phyloP scores from a whole-genome alignment of 2,113 vertebrate genomes.

The Catagonus wagneri region DNA sequence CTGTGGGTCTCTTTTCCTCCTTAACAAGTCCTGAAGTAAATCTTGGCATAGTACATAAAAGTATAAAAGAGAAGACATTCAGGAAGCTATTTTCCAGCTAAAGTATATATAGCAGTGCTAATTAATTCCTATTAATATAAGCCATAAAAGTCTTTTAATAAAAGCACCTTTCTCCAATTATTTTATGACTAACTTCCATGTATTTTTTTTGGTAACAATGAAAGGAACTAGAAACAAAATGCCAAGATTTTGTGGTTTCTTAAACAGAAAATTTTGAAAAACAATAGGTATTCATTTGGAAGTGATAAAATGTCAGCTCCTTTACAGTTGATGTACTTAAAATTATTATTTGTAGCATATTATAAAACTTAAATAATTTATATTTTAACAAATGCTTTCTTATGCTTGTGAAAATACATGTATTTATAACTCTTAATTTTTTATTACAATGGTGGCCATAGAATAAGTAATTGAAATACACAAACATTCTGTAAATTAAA shows the following conservation, averaged over 20 bases:
- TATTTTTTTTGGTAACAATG: conserved; percentile 2
- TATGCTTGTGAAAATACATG: not conserved
- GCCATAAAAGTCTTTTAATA: not conserved
- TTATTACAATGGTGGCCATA: not conserved
- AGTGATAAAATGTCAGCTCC: not conserved
- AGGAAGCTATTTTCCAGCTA: not conserved
- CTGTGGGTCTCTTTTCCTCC: not conserved
- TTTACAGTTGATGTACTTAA: not conserved
- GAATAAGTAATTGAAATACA: not conserved
- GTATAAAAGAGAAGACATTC: not conserved
- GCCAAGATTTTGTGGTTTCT: not conserved
- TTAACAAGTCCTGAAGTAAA: not conserved
- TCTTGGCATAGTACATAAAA: not conserved
- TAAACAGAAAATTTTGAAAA: not conserved
- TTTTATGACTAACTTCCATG: not conserved
- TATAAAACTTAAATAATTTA: not conserved
- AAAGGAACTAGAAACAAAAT: not conserved
- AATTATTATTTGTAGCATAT: not conserved
- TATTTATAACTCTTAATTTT: not conserved
- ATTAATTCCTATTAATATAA: not conserved
- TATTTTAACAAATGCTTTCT: not conserved
- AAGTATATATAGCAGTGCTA: not conserved
- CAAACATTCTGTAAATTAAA: not conserved
- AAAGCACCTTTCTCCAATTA: not conserved
- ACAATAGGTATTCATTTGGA: not conserved